Evolutionary conservation across 2,113 vertebrate genomes (phyloP).

Genomic region (Pseudopodoces humilis): DNA sequence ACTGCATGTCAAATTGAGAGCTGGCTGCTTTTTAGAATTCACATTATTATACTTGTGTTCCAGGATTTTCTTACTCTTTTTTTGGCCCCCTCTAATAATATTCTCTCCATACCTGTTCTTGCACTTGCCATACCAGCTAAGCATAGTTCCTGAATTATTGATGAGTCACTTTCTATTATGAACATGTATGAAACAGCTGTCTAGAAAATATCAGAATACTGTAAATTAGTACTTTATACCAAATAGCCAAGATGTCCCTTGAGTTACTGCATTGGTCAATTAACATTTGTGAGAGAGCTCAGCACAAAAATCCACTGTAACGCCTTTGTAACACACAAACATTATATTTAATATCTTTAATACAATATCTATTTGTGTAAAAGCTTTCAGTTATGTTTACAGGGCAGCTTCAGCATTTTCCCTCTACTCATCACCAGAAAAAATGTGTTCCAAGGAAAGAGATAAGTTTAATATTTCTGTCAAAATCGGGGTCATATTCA

Average conservation of each 20-base stretch:
- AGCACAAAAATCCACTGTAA: neutral
- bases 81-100: neutral
- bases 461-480: neutral
- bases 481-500: neutral
- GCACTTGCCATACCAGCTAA: neutral
- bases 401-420: neutral
- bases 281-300: neutral
- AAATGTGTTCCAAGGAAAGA: neutral
- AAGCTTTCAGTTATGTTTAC: neutral
- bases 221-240: neutral
- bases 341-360: neutral
- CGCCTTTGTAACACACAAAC: neutral
- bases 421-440: neutral
- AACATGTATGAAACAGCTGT: neutral
- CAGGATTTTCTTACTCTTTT: neutral
- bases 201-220: neutral
- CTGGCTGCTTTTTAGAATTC: slow-evolving; percentile 9
- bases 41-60: neutral
- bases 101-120: neutral
- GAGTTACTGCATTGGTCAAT: neutral
- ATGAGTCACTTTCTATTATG: neutral
- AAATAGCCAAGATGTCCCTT: neutral
- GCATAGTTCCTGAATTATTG: neutral
- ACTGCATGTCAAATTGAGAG: slow-evolving; percentile 51
- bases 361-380: neutral